A percentile compares a stretch with the other conserved stretches of the same genome.
These are phyloP conservation scores for Machimus atricapillus DNA, from an alignment of 2,888 invertebrate genomes.

Conservation along the genomic window DNA sequence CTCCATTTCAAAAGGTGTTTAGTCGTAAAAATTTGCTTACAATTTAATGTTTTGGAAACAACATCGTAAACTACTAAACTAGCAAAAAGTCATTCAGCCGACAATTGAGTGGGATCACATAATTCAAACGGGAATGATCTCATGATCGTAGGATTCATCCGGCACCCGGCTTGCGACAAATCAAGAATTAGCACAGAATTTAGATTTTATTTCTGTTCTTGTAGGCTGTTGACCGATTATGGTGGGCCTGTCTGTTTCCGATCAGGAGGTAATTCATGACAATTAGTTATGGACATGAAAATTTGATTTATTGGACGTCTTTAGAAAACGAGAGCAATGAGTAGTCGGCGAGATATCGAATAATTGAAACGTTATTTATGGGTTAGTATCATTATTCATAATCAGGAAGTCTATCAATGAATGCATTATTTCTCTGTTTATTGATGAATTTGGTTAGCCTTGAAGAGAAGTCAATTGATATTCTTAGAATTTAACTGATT, in stretches of 20 bases:
- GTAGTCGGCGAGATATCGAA: background rate
- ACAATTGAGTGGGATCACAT: background rate
- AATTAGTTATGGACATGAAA: background rate
- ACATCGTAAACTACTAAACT: background rate
- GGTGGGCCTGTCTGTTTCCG: background rate
- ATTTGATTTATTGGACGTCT: background rate
- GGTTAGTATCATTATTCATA: background rate
- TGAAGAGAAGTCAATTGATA: background rate
- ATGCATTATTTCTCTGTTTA: background rate
- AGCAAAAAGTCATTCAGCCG: background rate
- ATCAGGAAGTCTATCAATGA: background rate
- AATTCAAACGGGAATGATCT: conserved; percentile 13
- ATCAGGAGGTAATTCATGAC: background rate
- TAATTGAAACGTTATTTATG: background rate
- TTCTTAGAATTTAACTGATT: too few relatives aligned
- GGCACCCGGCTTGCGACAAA: background rate
- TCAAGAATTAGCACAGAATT: background rate
- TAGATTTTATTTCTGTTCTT: background rate
- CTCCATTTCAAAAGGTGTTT: background rate
- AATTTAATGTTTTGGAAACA: background rate
- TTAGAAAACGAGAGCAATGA: background rate
- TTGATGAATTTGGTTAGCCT: background rate
- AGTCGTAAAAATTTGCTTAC: background rate
- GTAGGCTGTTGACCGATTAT: background rate
- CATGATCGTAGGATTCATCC: conserved; percentile 27